phyloP scores from a whole-genome alignment of 2,113 vertebrate species.

The Syngnathus floridae region DNA sequence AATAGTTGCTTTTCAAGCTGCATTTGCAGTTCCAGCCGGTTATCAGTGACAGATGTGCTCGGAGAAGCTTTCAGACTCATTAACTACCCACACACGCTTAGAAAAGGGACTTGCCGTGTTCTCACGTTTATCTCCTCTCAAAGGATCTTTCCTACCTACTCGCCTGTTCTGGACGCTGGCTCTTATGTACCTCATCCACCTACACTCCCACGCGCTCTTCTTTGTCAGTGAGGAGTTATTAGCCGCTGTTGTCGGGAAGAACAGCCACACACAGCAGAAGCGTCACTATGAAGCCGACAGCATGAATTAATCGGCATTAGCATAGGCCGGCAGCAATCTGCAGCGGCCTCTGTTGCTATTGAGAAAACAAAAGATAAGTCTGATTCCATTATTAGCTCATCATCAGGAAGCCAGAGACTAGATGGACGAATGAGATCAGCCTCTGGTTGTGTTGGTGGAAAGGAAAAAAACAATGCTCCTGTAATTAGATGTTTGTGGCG shows the following conservation, averaged over 20 bases:
- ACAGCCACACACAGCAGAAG: slow-evolving; percentile 20
- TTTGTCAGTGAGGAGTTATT: slow-evolving; percentile 38
- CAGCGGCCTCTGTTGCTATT: slow-evolving; percentile 23
- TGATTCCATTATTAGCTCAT: slow-evolving; percentile 30
- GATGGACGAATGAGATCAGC: slow-evolving; percentile 28
- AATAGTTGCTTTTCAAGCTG: slow-evolving; percentile 30
- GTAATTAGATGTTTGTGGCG: slow-evolving; percentile 38
- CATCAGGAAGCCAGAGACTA: slow-evolving; percentile 30
- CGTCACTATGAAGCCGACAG: slow-evolving; percentile 9
- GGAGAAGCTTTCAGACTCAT: slow-evolving; percentile 63
- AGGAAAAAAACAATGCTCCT: slow-evolving; percentile 10
- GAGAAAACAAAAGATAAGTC: slow-evolving; percentile 29
- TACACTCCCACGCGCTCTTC: slow-evolving; percentile 38
- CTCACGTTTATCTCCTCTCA: slow-evolving; percentile 61
- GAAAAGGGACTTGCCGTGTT: slow-evolving; percentile 44
- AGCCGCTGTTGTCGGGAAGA: slow-evolving; percentile 27
- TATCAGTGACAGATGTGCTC: slow-evolving; percentile 52
- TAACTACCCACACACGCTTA: slow-evolving; percentile 59
- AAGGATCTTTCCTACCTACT: slow-evolving; percentile 54
- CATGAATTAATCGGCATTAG: slow-evolving; percentile 10
- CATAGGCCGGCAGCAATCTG: slow-evolving; percentile 18
- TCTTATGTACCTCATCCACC: slow-evolving; percentile 47
- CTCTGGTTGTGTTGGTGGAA: slow-evolving; percentile 17
- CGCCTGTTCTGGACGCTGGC: slow-evolving; percentile 45
- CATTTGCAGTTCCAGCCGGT: slow-evolving; percentile 33